Percentiles rank a stretch among this genome's conserved stretches.
These are phyloP conservation scores for Aleadryas rufinucha DNA, from an alignment of 2,113 vertebrate species.

Conservation along the genomic window DNA sequence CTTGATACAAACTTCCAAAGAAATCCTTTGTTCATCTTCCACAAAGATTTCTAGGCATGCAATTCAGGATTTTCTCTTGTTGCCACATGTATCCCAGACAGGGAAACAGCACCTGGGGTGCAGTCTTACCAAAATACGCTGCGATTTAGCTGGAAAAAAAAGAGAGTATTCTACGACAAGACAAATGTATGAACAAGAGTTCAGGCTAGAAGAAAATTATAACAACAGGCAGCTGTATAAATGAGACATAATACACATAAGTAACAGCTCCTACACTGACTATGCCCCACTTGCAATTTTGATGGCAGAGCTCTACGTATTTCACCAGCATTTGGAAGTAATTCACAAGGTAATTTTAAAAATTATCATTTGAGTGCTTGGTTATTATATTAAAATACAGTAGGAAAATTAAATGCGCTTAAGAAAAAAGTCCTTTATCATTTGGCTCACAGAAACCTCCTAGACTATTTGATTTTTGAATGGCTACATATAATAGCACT, in stretches of 20 bases:
- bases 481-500: neutral
- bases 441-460: neutral
- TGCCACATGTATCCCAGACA: neutral
- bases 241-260: neutral
- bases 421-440: neutral
- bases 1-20: neutral
- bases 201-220: neutral
- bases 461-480: neutral
- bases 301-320: neutral
- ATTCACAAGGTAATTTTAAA: neutral
- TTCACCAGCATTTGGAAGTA: neutral
- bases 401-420: neutral
- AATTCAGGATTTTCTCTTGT: neutral
- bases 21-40: neutral
- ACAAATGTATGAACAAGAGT: neutral
- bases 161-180: neutral
- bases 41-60: neutral
- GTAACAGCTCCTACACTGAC: neutral
- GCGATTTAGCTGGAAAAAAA: neutral
- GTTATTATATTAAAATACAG: neutral
- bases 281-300: neutral
- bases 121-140: neutral
- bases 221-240: neutral
- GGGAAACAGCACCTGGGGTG: neutral
- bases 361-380: neutral